Evolutionary conservation across 2,113 vertebrate genomes (phyloP).

Genomic region (Galbula dea): DNA sequence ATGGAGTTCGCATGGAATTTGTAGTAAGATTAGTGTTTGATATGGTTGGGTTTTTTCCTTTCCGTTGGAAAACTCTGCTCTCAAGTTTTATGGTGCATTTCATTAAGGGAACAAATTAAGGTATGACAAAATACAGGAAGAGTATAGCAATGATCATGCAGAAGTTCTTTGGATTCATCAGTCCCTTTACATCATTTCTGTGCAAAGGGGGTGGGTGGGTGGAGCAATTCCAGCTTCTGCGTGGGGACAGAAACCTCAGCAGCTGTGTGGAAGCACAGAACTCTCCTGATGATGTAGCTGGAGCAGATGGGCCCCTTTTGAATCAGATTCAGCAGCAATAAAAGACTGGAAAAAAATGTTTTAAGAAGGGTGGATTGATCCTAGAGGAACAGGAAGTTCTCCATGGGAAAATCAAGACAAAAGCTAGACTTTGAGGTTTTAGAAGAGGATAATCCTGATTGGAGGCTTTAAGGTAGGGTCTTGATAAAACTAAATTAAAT

Average conservation of each 20-base stretch:
- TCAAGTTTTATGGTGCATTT: background rate
- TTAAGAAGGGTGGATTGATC: background rate
- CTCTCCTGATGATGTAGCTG: slow-evolving; percentile 18
- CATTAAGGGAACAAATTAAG: background rate
- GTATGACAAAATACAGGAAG: background rate
- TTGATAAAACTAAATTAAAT: background rate
- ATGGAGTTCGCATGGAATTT: slow-evolving; percentile 1
- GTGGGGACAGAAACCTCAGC: background rate
- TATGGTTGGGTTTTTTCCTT: background rate
- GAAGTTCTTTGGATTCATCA: background rate
- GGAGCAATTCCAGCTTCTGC: slow-evolving; percentile 11
- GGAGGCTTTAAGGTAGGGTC: background rate
- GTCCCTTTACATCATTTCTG: background rate
- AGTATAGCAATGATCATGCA: background rate
- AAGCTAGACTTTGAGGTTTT: background rate
- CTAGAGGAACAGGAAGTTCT: slow-evolving; percentile 25
- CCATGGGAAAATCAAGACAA: slow-evolving; percentile 18
- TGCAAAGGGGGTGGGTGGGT: background rate
- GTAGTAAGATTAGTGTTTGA: background rate
- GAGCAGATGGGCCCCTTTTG: slow-evolving; percentile 57
- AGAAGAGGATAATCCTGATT: background rate
- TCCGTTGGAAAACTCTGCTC: background rate
- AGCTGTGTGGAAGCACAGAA: slow-evolving; percentile 18
- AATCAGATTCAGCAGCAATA: slow-evolving; percentile 40
- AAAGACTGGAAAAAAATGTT: slow-evolving; percentile 1